phyloP scores from a whole-genome alignment of 2,113 vertebrate genomes.

The Emydocephalus ijimae region DNA sequence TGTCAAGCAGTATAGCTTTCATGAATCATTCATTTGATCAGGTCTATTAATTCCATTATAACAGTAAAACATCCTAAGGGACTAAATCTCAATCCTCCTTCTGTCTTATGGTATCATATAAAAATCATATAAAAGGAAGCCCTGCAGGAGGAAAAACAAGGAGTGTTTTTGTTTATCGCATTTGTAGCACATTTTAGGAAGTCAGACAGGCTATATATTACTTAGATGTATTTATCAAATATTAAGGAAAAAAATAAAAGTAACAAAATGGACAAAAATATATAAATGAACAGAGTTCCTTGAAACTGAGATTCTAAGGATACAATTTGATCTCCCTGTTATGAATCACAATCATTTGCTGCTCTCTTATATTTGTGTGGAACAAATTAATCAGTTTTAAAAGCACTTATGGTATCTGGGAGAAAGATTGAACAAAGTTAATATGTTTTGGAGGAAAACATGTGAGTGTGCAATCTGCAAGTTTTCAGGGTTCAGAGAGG shows the following conservation, averaged over 20 bases:
- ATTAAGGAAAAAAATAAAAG: constrained; percentile 19
- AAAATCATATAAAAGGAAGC: constrained; percentile 43
- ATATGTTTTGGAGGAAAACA: background rate
- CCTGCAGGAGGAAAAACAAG: background rate
- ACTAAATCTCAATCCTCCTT: constrained; percentile 38
- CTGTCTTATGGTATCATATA: constrained; percentile 43
- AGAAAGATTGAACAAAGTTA: background rate
- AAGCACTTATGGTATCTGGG: background rate
- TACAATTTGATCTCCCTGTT: constrained; percentile 22
- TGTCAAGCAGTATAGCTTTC: constrained; percentile 29
- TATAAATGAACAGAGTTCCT: background rate
- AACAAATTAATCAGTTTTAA: background rate
- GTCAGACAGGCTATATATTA: constrained; percentile 45
- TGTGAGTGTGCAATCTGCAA: background rate
- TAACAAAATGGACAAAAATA: constrained; percentile 35
- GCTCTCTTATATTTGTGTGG: background rate
- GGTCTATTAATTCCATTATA: constrained; percentile 56
- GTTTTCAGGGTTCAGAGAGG: background rate
- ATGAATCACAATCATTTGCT: background rate
- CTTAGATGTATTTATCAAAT: constrained; percentile 56
- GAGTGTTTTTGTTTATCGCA: constrained; percentile 31
- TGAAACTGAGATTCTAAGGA: background rate
- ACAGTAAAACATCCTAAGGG: background rate
- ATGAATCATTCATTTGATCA: constrained; percentile 46
- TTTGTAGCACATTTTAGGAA: constrained; percentile 42